Percentiles rank a stretch among this genome's conserved stretches.
Conservation (phyloP, 2,797 vertebrate species). For the Cyclopterus lumpus region DNA sequence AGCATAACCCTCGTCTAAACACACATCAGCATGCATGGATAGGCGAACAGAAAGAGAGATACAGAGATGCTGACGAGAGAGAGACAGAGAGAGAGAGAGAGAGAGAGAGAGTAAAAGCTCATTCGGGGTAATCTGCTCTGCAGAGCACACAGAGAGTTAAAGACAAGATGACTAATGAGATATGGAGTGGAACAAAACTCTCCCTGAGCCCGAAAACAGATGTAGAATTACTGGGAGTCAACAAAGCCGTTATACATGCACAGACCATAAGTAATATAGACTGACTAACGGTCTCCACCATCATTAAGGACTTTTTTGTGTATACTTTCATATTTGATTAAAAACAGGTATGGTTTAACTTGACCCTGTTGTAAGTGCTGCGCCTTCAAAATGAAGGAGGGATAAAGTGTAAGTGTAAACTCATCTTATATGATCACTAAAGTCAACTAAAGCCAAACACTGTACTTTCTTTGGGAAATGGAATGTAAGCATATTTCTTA, state of each 20-base stretch:
- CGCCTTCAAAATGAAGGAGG: neutral
- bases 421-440: neutral
- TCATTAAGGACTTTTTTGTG: neutral
- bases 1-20: slow-evolving; percentile 54
- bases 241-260: slow-evolving; percentile 19
- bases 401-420: neutral
- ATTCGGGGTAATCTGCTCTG: slow-evolving; percentile 58
- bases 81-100: slow-evolving; percentile 27
- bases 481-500: neutral
- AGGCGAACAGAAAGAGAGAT: slow-evolving; percentile 47
- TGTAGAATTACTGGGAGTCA: slow-evolving; percentile 51
- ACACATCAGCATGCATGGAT: slow-evolving; percentile 60
- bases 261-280: slow-evolving; percentile 13
- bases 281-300: neutral
- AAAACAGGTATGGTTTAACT: slow-evolving; percentile 3
- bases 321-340: neutral
- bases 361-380: neutral
- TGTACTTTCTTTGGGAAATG: neutral
- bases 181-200: slow-evolving; percentile 73
- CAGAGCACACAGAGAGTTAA: slow-evolving; percentile 58
- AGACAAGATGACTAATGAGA: slow-evolving; percentile 75
- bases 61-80: slow-evolving; percentile 26
- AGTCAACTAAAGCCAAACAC: neutral
- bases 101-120: slow-evolving; percentile 36
- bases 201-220: slow-evolving; percentile 61